phyloP scores from a whole-genome alignment of 2,888 invertebrate species.

The Tenthredo mesomela region DNA sequence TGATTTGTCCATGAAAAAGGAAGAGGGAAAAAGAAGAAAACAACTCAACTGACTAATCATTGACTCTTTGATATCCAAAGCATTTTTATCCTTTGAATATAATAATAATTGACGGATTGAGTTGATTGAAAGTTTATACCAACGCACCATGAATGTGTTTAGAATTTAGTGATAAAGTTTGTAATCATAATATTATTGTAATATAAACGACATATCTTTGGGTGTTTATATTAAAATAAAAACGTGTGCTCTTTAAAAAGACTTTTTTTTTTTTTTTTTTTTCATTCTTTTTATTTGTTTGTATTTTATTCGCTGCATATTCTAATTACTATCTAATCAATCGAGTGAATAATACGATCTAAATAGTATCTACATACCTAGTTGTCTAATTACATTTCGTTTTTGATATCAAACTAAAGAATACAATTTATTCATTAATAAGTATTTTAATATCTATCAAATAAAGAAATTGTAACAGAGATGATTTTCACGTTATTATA shows the following conservation, averaged over 20 bases:
- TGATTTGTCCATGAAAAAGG: not conserved
- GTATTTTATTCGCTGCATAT: conserved; percentile 1
- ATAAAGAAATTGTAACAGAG: conserved; percentile 33
- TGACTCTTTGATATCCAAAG: conserved; percentile 22
- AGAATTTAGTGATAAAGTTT: conserved; percentile 30
- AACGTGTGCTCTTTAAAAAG: conserved; percentile 18
- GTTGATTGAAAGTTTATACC: conserved; percentile 37
- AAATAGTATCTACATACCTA: not conserved
- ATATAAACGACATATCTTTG: conserved; percentile 44
- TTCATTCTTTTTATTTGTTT: not conserved
- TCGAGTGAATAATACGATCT: conserved; percentile 18
- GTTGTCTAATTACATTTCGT: not conserved
- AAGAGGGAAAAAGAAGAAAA: not conserved
- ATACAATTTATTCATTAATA: conserved; percentile 15
- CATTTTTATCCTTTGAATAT: conserved; percentile 14
- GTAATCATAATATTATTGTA: conserved; percentile 37
- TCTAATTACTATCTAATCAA: not conserved
- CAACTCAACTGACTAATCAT: not conserved
- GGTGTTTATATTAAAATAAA: conserved; percentile 35
- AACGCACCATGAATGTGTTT: conserved; percentile 34
- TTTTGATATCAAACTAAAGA: not conserved
- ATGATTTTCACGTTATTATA: conserved; percentile 25
- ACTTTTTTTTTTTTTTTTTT: not conserved
- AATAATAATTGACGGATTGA: not conserved
- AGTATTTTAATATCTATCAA: conserved; percentile 26